Percentiles rank a stretch among this genome's conserved stretches.
Evolutionary conservation across 2,113 vertebrate genomes (phyloP).

Genomic region (Tamias sibiricus): DNA sequence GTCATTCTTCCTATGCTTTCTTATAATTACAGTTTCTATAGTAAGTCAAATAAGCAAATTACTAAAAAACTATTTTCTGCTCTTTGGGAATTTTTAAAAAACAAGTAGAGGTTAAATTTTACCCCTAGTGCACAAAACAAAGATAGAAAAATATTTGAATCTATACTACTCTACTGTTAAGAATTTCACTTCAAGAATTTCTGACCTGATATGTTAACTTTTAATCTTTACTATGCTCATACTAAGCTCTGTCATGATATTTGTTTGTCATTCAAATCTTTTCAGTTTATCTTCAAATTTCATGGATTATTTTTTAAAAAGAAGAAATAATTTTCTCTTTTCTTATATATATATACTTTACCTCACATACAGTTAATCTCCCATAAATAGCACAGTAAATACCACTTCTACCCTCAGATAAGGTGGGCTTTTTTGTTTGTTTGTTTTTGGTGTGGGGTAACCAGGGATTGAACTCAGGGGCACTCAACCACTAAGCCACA

Average conservation of each 20-base stretch:
- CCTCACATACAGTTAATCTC: neutral
- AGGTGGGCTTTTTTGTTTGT: neutral
- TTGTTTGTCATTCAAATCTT: neutral
- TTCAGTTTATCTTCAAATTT: neutral
- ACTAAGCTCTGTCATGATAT: slow-evolving; percentile 5
- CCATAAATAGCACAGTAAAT: neutral
- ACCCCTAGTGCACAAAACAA: neutral
- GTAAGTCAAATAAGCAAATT: neutral
- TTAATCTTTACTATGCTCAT: neutral
- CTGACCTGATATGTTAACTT: neutral
- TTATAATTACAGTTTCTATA: slow-evolving; percentile 13
- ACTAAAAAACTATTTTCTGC: slow-evolving; percentile 10
- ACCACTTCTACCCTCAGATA: neutral
- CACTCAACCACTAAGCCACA: too few relatives aligned
- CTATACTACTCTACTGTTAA: neutral
- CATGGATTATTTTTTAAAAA: neutral
- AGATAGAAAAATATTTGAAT: neutral
- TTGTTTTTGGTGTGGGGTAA: too few relatives aligned
- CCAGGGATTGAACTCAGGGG: too few relatives aligned
- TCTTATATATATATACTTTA: neutral
- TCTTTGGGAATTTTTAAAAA: neutral
- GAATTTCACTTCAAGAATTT: neutral
- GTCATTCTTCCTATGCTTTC: neutral
- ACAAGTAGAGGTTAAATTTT: too few relatives aligned
- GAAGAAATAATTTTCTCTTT: neutral